Conservation (phyloP, 2,113 vertebrate genomes). For the Symphodus melops region DNA sequence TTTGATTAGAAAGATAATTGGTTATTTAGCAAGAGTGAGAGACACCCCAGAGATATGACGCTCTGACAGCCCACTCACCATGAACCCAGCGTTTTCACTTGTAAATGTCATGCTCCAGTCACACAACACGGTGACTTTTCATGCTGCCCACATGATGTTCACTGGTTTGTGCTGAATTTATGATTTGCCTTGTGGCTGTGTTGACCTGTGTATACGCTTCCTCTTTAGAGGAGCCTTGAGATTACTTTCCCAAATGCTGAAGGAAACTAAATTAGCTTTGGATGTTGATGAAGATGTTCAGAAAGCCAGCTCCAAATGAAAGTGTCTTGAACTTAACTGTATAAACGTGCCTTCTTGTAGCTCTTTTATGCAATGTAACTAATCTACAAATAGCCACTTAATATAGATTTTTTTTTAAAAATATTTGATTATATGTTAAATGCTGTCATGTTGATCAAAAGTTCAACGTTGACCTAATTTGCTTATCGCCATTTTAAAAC, state of each 20-base stretch:
- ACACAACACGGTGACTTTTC: slow-evolving; percentile 9
- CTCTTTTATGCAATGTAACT: too few relatives aligned
- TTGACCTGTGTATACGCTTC: slow-evolving; percentile 5
- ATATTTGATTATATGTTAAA: too few relatives aligned
- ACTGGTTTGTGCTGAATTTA: slow-evolving; percentile 17
- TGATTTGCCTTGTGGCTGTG: slow-evolving; percentile 23
- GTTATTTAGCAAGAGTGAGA: neutral
- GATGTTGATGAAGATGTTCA: too few relatives aligned
- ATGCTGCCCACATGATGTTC: slow-evolving; percentile 10
- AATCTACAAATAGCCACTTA: too few relatives aligned
- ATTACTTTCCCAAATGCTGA: neutral
- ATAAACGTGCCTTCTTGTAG: too few relatives aligned
- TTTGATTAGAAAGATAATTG: slow-evolving; percentile 15
- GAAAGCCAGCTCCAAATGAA: too few relatives aligned
- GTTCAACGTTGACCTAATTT: too few relatives aligned
- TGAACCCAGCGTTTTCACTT: slow-evolving; percentile 19
- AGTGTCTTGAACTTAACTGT: too few relatives aligned
- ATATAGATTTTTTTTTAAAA: too few relatives aligned
- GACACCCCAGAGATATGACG: neutral
- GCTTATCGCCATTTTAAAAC: too few relatives aligned
- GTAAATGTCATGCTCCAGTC: slow-evolving; percentile 33
- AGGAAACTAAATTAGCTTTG: neutral
- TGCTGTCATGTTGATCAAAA: too few relatives aligned
- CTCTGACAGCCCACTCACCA: slow-evolving; percentile 7
- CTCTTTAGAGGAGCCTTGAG: slow-evolving; percentile 2